phyloP scores from a whole-genome alignment of 2,797 vertebrate species.

The Dicrostonyx torquatus region DNA sequence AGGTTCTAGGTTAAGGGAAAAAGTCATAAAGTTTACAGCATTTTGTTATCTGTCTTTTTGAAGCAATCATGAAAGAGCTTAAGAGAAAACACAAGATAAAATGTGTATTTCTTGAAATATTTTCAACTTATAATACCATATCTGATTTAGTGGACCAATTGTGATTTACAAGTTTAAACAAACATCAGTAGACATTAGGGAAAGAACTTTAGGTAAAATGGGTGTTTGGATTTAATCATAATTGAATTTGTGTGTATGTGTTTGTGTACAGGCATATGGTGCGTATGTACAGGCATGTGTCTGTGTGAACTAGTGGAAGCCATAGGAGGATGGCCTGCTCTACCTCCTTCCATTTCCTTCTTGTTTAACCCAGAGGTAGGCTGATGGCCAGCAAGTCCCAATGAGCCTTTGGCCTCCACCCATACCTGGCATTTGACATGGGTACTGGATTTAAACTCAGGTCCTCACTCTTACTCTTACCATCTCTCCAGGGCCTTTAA shows the following conservation, averaged over 20 bases:
- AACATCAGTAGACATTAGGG: neutral
- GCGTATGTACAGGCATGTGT: neutral
- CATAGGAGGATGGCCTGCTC: neutral
- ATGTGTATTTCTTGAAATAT: constrained; percentile 20
- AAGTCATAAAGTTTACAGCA: neutral
- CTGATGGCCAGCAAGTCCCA: neutral
- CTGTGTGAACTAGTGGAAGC: neutral
- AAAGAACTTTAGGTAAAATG: constrained; percentile 48
- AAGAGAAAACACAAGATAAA: constrained; percentile 34
- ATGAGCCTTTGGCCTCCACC: neutral
- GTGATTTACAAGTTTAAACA: constrained; percentile 61
- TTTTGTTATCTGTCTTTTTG: constrained; percentile 53
- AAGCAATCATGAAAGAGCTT: constrained; percentile 16
- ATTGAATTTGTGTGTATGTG: neutral
- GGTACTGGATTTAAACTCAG: neutral
- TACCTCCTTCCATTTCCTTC: neutral
- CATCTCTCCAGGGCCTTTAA: neutral
- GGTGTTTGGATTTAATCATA: constrained; percentile 32
- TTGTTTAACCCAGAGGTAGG: neutral
- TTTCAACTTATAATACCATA: constrained; percentile 55
- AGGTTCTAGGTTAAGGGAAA: neutral
- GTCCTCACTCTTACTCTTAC: neutral
- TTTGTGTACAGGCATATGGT: neutral
- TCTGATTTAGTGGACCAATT: constrained; percentile 27
- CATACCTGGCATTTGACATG: neutral